These are phyloP conservation scores for Henricia sp. DNA, from an alignment of 53 echinoderm and acorn worm genomes.

Conservation along the genomic window DNA sequence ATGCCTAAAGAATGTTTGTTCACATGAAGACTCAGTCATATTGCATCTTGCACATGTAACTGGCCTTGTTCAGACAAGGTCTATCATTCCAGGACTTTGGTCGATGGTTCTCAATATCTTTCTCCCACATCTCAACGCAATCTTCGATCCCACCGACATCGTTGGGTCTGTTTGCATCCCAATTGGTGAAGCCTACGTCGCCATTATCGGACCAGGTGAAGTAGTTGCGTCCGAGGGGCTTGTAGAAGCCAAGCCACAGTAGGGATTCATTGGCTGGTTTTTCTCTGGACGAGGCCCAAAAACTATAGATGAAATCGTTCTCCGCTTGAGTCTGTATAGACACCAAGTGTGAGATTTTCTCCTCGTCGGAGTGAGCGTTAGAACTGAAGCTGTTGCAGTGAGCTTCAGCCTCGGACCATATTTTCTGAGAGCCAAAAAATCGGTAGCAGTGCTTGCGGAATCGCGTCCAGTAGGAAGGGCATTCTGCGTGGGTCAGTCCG, in stretches of 20 bases:
- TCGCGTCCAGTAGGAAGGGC: conserved; percentile 60
- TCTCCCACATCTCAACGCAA: conserved; percentile 66
- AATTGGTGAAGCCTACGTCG: conserved; percentile 51
- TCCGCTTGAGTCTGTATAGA: conserved; percentile 43
- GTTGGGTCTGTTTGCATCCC: conserved; percentile 59
- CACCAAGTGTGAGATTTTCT: conserved; percentile 49
- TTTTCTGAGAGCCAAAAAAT: conserved; percentile 49
- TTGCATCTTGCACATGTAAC: conserved; percentile 62
- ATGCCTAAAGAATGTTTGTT: not conserved
- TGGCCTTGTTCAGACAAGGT: conserved; percentile 35
- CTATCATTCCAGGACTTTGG: conserved; percentile 63
- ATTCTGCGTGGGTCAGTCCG: conserved; percentile 28
- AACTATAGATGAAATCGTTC: conserved; percentile 51
- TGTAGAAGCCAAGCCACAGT: conserved; percentile 64
- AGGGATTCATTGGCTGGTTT: not conserved
- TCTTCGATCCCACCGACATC: conserved; percentile 51
- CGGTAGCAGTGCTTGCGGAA: conserved; percentile 59
- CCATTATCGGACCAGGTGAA: conserved; percentile 57
- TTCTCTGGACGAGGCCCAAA: conserved; percentile 54
- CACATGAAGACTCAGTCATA: not conserved
- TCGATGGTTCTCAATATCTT: conserved; percentile 26
- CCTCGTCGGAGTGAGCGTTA: conserved; percentile 36
- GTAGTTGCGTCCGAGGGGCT: conserved; percentile 56
- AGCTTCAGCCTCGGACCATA: conserved; percentile 47
- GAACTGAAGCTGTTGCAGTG: conserved; percentile 61